Evolutionary conservation across 1,140 invertebrate species (phyloP), one percentile per base, ranked within the genome.

Genomic region (Caenorhabditis remanei): DNA sequence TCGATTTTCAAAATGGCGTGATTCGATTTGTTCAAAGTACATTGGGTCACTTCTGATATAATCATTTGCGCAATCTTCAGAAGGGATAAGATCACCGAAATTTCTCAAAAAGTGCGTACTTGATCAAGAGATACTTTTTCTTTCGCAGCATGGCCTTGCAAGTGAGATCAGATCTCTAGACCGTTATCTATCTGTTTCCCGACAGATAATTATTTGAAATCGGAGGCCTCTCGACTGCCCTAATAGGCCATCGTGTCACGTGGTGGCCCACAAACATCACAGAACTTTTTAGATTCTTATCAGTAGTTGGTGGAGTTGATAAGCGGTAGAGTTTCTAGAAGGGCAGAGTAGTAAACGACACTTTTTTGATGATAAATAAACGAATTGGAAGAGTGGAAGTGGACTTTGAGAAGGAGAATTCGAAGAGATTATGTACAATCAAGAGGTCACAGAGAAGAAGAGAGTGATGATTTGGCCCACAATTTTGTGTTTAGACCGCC

Each of bases 281-380:
- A 79, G 71, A 79, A 79, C 71, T 79, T 71, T 19, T 43, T 19
- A 6, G 21, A 5, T 46, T 46, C 65, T 71, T 43, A 71, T 43
- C 65, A 71, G 16, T 71, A 43, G 61, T 32, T 32, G 32, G 32
- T 32, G 32, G 32, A 43, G 5, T 14, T 71, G 65, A 71, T 71
- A 71, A 71, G 65, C 13, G 65, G 32, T 2, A 71, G 41, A 71
- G 41, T 43, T 71, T 71, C 65, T 71, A 46, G 65, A 71, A 71
- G 65, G 71, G 46, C 71, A 79, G 13, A 50, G 13, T 63, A 24
- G n/a, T 63, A 63, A 14, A n/a, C 14, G 11, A 79, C 46, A n/a
- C 43, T 43, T 50, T 79, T 79, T 50, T 79, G 71, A 79, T 79
- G 71, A 79, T 79, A 79, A 79, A 79, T 79, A 79, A 50, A 79